Evolutionary conservation across 2,797 vertebrate genomes (phyloP), one percentile per base, ranked within the genome.

Genomic region (Sebastes nivosus): DNA sequence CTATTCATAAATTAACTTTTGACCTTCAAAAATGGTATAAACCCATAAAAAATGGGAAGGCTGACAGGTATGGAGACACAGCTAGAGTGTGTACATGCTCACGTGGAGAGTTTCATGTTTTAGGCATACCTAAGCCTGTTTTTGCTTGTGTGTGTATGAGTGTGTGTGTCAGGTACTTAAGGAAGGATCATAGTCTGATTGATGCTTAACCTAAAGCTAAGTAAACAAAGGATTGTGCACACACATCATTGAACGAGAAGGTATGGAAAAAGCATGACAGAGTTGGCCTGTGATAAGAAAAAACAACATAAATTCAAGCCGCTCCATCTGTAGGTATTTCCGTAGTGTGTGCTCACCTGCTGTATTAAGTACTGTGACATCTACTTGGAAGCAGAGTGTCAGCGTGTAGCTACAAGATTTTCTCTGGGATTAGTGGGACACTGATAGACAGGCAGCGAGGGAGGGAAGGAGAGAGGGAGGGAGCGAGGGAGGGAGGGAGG

Each of bases 401-500:
- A 80, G 77, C 90, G 22, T 88, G 87, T 85, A 85, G 76, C 66
- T 80, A 87, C 91, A 88, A 25, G 82, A 86, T 36, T 52, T 60
- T 64, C 42, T 18, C 34, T 4, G 58, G 27, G 80, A 58, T 89
- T 50, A 84, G 38, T 10, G 36, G 18, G 25, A 72, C 27, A 63
- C 7, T 79, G 80, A 89, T 27, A 58, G 85, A 87, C 64, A 73
- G 68, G 67, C 9, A 25, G 18, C 7, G 24, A 32, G 27, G 25
- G 11, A 32, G 36, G 12, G 50, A 5, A 4, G 14, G 5, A 38
- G 32, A 11, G 25, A 6, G 3, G 0, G 0, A 34, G 4, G 34
- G 4, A 34, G 38, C 20, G 63, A 70, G 9, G 34, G 18, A 36
- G 4, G 34, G 4, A 34, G 30, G 24, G 63, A 70, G 9, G 34